Conservation (phyloP, 2,797 vertebrate genomes). For the Pseudotriccus pelzelni region DNA sequence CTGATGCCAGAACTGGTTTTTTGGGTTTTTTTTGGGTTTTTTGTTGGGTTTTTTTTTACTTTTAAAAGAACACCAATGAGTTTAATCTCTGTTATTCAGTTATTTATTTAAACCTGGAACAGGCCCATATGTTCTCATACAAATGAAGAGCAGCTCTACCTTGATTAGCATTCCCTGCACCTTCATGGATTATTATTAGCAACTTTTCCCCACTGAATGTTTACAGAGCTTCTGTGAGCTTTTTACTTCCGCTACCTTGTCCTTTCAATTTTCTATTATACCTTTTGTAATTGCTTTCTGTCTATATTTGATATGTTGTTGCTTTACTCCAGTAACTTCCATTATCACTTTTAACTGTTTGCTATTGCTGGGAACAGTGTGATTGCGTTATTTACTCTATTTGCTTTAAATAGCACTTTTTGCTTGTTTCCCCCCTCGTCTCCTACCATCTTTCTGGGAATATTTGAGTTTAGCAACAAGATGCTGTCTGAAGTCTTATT, state of each 20-base stretch:
- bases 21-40: not conserved
- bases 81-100: not conserved
- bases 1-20: not conserved
- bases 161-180: slow-evolving; percentile 16
- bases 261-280: slow-evolving; percentile 46
- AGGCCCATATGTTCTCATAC: not conserved
- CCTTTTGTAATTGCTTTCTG: slow-evolving; percentile 54
- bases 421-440: not conserved
- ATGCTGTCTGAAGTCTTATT: slow-evolving; percentile 18
- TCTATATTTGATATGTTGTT: slow-evolving; percentile 7
- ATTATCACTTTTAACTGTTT: slow-evolving; percentile 16
- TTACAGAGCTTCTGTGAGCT: slow-evolving; percentile 37
- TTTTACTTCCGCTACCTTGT: slow-evolving; percentile 33
- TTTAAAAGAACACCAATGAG: not conserved
- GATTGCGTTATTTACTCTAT: slow-evolving; percentile 20
- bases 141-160: not conserved
- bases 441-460: not conserved
- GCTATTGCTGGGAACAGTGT: not conserved
- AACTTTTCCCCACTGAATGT: slow-evolving; percentile 24
- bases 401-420: slow-evolving; percentile 15
- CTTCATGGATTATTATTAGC: slow-evolving; percentile 31
- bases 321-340: slow-evolving; percentile 40
- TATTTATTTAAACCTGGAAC: slow-evolving; percentile 1
- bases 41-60: not conserved
- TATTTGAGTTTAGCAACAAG: not conserved